Evolutionary conservation across 2,113 vertebrate genomes (phyloP), one percentile per base, ranked within the genome.

Genomic region (Embiotoca jacksoni): DNA sequence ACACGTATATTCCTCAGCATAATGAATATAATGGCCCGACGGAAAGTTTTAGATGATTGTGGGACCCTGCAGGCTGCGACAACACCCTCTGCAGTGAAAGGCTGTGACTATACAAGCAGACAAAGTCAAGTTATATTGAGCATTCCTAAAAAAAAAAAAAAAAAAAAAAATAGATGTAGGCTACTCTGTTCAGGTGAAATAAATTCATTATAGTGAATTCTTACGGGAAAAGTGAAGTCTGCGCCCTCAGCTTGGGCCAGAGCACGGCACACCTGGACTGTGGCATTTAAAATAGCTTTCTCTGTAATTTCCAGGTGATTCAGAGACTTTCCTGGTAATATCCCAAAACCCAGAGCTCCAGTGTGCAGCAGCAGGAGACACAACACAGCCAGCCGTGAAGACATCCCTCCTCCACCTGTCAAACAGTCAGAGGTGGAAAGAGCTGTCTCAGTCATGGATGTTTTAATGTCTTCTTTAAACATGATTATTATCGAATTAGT

Each of bases 301-400:
- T 76, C 49, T 0, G 92, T 93, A 41, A 93, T 93, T 7, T 89
- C 64, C 63, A 13, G 52, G 70, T 93, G 92, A 66, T 5, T 85
- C 37, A 67, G 23, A 15, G 82, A 84, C 0, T 61, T 4, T 6
- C 73, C 82, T 0, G 81, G 71, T 32, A 85, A 13, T 15, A 88
- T 82, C 2, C 5, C 81, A 67, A 92, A 92, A 0, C 81, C 81
- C 30, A 32, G 74, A 37, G 62, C 81, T 16, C 79, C 82, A 6
- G 47, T 50, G 7, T 41, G 62, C 59, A 89, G 62, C n/a, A 92
- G 63, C 56, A 80, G 54, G 55, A 88, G 13, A 49, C 63, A 76
- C 39, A 83, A 23, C 3, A 44, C 64, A n/a, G 41, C 56, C 0
- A 72, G 35, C 23, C 13, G 8, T 2, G 39, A 31, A 15, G 35